These are phyloP conservation scores for Tinea pellionella DNA, from an alignment of 2,888 invertebrate species.

Conservation along the genomic window DNA sequence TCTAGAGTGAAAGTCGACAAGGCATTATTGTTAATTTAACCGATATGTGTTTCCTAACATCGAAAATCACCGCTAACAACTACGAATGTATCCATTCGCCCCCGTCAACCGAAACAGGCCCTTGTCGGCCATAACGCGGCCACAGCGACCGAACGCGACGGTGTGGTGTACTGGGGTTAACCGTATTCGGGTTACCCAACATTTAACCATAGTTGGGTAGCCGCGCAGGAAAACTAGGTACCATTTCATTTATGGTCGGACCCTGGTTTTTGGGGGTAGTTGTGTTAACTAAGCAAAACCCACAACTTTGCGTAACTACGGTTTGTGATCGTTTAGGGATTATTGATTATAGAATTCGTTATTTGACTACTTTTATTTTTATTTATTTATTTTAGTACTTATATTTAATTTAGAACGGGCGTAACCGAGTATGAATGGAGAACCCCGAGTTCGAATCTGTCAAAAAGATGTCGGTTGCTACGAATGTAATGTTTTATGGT, in stretches of 20 bases:
- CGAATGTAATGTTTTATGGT: too few relatives aligned
- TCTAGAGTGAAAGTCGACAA: background rate
- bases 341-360: background rate
- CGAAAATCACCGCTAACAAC: slow-evolving; percentile 9
- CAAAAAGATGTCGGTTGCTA: too few relatives aligned
- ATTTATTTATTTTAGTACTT: too few relatives aligned
- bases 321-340: slow-evolving; percentile 16
- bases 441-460: too few relatives aligned
- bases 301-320: slow-evolving; percentile 57
- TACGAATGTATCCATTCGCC: slow-evolving; percentile 25
- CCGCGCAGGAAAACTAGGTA: slow-evolving; percentile 54
- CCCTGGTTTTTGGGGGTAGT: slow-evolving; percentile 60
- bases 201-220: slow-evolving; percentile 24
- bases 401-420: too few relatives aligned
- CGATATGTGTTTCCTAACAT: slow-evolving; percentile 4
- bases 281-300: slow-evolving; percentile 48
- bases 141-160: slow-evolving; percentile 32
- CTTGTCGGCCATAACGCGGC: slow-evolving; percentile 66
- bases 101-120: slow-evolving; percentile 52
- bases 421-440: too few relatives aligned
- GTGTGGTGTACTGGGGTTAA: slow-evolving; percentile 36
- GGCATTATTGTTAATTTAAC: background rate
- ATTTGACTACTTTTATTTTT: too few relatives aligned
- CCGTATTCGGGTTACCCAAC: slow-evolving; percentile 26
- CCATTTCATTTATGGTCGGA: slow-evolving; percentile 65